Conservation (phyloP, 1,140 invertebrate genomes). For the Daktulosphaira vitifoliae region DNA sequence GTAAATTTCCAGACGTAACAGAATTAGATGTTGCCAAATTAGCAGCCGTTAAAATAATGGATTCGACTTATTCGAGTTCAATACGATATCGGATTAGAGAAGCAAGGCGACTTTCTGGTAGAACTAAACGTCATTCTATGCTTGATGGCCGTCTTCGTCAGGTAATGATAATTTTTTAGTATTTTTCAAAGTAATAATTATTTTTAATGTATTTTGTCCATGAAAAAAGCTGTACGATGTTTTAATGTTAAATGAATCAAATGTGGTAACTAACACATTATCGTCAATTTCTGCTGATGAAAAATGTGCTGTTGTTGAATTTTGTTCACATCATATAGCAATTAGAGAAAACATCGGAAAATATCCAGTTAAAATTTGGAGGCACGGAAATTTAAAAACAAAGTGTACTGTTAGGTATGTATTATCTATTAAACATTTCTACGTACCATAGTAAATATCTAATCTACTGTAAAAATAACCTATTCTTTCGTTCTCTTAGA, state of each 20-base stretch:
- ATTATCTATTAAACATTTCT: too few relatives aligned
- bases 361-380: constrained; percentile 47
- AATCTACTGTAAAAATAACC: background rate
- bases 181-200: too few relatives aligned
- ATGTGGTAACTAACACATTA: constrained; percentile 43
- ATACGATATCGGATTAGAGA: constrained; percentile 57
- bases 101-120: constrained; percentile 49
- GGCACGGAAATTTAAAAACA: constrained; percentile 48
- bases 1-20: constrained; percentile 49
- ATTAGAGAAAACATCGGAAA: constrained; percentile 52
- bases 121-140: constrained; percentile 44
- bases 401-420: constrained; percentile 49
- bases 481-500: constrained; percentile 45
- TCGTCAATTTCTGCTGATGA: constrained; percentile 37
- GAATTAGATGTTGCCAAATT: constrained; percentile 53
- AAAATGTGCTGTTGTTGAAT: constrained; percentile 49
- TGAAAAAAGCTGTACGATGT: constrained; percentile 47
- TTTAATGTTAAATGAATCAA: constrained; percentile 45
- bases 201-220: too few relatives aligned
- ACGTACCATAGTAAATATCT: too few relatives aligned
- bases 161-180: too few relatives aligned
- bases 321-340: constrained; percentile 49
- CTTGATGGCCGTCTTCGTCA: constrained; percentile 39
- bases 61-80: constrained; percentile 48
- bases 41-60: constrained; percentile 50